Evolutionary conservation across 2,113 vertebrate species (phyloP), one percentile per base, ranked within the genome.

Genomic region (Meles meles): DNA sequence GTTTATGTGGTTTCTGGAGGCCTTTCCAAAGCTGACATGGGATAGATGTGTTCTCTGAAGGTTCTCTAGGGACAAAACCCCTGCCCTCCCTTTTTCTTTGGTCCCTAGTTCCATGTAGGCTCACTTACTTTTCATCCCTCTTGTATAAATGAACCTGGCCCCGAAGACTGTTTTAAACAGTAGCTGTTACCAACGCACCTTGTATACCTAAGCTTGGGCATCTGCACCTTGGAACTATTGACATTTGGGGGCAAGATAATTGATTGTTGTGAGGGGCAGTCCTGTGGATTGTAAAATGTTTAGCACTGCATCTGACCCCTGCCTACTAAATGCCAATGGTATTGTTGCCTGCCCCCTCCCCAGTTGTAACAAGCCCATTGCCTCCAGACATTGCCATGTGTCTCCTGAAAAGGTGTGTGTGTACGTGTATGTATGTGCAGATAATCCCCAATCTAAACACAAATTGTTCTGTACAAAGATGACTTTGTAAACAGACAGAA

Each of bases 331-430:
- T 23, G 2, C 65, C 44, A 31, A 20, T 18, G 61, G 34, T 7
- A 34, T 39, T 3, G 4, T 47, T 77, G 74, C 20, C 14, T 27
- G 23, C 11, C 3, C 0, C 20, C 8, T 25, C 1, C 4, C 7
- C 31, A 63, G 29, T 7, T 47, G 25, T 79, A 44, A 59, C 21
- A 69, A 69, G n/a, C 29, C 21, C 10, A 27, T 44, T 29, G 11
- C 55, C 84, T 84, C n/a, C 27, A 61, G 65, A 69, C 2, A 18
- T 39, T 23, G 27, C n/a, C 59, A 63, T 0, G n/a, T 29, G 15
- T 90, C 49, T 77, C 47, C 57, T 31, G 14, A 15, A 47, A 13
- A 17, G 14, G 11, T 9, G 10, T 0, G 25, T 44, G 15, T 5
- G 6, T 1, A 17, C n/a, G 1, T 44, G 25, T 7, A 37, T 15